Percentiles rank a stretch among this genome's conserved stretches.
phyloP scores from a whole-genome alignment of 2,888 invertebrate species.

The Nowickia ferox region DNA sequence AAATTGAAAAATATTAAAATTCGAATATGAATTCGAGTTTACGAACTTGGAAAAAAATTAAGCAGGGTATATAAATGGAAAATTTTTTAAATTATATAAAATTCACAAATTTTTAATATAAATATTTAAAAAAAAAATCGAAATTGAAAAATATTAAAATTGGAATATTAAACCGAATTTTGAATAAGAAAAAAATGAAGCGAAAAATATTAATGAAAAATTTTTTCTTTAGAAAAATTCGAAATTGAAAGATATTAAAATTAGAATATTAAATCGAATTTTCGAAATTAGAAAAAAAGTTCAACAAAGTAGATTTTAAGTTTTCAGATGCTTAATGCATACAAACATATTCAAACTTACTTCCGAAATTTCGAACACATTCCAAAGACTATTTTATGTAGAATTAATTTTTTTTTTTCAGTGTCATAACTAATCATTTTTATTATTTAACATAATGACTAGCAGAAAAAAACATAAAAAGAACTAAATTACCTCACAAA shows the following conservation, averaged over 20 bases:
- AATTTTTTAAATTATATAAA: too few relatives aligned
- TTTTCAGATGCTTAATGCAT: too few relatives aligned
- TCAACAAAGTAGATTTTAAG: background rate
- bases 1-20: background rate
- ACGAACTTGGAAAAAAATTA: too few relatives aligned
- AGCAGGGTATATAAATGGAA: too few relatives aligned
- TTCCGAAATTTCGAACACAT: too few relatives aligned
- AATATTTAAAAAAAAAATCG: too few relatives aligned
- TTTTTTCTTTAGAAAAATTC: too few relatives aligned
- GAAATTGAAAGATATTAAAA: background rate
- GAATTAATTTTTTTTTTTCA: conserved; percentile 17
- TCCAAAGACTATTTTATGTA: too few relatives aligned
- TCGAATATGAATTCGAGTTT: conserved; percentile 1
- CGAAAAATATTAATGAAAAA: background rate
- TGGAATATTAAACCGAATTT: background rate
- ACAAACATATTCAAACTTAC: too few relatives aligned
- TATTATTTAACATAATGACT: conserved; percentile 30
- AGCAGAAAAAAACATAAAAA: conserved; percentile 22
- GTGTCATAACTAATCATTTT: conserved; percentile 10
- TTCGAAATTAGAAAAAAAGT: background rate
- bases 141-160: too few relatives aligned
- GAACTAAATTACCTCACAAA: conserved; percentile 33
- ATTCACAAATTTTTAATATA: too few relatives aligned
- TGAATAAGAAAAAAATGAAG: background rate
- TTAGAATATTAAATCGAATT: background rate